Base-by-base conservation (phyloP, 2,888 invertebrate species). In the Plebejus anna region DNA sequence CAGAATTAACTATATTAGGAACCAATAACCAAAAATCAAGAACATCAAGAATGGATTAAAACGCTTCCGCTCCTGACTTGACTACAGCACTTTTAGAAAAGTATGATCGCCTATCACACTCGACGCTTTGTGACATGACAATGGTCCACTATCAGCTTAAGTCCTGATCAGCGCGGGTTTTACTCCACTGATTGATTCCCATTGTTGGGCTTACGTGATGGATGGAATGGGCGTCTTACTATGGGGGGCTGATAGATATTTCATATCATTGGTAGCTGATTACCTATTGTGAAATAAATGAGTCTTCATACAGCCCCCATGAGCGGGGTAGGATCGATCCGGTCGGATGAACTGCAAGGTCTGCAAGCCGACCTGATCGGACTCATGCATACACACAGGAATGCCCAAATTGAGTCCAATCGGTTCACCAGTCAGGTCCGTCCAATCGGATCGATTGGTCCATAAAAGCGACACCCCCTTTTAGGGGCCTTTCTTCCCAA, bases 101-200 rank as follows among this genome's bases (percentile, higher is more conserved):
- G 78, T 78, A 76, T 78, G 79, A 78, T 79, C 76, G 70, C 75
- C 75, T 47, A 59, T 76, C 76, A 75, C 75, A 77, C 66, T 32
- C 70, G 70, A 11, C 36, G 77, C 79, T 77, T 79, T 79, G 79
- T 79, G 70, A 77, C 78, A 79, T 77, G 75, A 75, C 76, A 75
- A 78, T 77, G 78, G 77, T 76, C 77, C 71, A 76, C 75, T 76
- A 76, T 73, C 78, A 77, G 78, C 78, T 77, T 71, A 72, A 70
- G 71, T 79, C 78, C 73, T 76, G 79, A 79, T 79, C 79, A 76
- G 77, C 78, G 75, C 32, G 66, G 38, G 57, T 57, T 47, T 61
- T 66, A 47, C 61, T 75, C 66, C 51, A n/a, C 47, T 66, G 47
- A 66, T 66, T 32, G 47, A 66, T 16, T 66, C 55, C 75, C 57